phyloP scores from a whole-genome alignment of 2,888 invertebrate genomes.

The Oxytorus armatus region DNA sequence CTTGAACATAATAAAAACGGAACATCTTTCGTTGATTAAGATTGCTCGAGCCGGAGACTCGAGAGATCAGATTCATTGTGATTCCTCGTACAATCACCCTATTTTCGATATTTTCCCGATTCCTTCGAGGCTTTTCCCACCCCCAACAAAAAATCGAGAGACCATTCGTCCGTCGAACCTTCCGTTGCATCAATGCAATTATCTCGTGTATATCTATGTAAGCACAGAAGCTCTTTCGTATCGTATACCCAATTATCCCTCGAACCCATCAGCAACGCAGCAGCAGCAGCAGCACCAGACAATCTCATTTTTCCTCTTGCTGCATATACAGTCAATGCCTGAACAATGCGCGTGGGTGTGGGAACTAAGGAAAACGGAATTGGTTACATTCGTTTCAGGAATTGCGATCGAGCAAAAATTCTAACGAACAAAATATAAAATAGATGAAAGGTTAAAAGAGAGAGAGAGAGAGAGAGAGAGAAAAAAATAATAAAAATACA shows the following conservation, averaged over 20 bases:
- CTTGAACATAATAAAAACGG: neutral
- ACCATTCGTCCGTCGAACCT: slow-evolving; percentile 8
- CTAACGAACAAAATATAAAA: neutral
- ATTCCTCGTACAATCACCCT: neutral
- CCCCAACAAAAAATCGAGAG: neutral
- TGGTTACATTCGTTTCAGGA: slow-evolving; percentile 16
- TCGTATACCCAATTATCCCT: slow-evolving; percentile 27
- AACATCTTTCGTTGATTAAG: slow-evolving; percentile 1
- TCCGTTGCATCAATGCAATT: slow-evolving; percentile 51
- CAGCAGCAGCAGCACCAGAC: slow-evolving; percentile 29
- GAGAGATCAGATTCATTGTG: slow-evolving; percentile 10
- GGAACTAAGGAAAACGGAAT: slow-evolving; percentile 15
- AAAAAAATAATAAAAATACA: neutral
- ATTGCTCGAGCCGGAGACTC: slow-evolving; percentile 15
- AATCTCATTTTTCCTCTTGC: slow-evolving; percentile 21
- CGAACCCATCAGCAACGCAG: neutral
- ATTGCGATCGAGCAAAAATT: slow-evolving; percentile 10
- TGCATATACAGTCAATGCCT: neutral
- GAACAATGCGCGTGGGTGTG: neutral
- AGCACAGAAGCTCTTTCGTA: neutral
- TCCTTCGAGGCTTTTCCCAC: slow-evolving; percentile 5
- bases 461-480: neutral
- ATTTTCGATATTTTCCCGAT: slow-evolving; percentile 25
- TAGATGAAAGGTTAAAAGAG: neutral
- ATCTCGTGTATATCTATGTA: slow-evolving; percentile 1